Base-by-base conservation (phyloP, 2,888 invertebrate species). In the Drosophila meridionalis region DNA sequence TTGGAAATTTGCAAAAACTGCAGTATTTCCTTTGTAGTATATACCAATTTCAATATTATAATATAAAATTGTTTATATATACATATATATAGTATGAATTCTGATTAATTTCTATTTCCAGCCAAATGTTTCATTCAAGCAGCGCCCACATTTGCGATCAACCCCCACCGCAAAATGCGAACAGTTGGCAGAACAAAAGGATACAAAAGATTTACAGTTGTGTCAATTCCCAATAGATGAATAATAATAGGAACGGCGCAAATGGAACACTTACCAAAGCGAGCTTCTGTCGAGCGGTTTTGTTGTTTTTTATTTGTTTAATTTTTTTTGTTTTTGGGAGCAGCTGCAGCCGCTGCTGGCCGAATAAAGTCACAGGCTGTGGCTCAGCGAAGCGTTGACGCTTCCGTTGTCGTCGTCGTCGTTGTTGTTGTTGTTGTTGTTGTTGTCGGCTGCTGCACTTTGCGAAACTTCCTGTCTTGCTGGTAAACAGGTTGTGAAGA, bases 401-500 rank as follows among this genome's bases (percentile, higher is more conserved):
- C 79, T 78, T 78, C 78, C 82, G 78, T 85, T 65, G 75, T 68
- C 59, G 52, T 45, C 38, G 36, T 69, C 45, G 26, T 43, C 58
- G 66, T 55, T 68, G 56, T 61, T 70, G 52, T 58, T 71, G 48
- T 3, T 40, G 40, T 1, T 38, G 14, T 55, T 83, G 48, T 64
- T 63, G 38, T 63, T 58, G 65, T 68, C 57, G 69, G 79, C 84
- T 87, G 90, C 83, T 90, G 83, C 83, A 90, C 76, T 90, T 88
- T 83, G 83, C 80, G 79, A 90, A 85, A 89, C 85, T 85, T 85
- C 85, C 85, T 90, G 85, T 85, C 66, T 75, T 45, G 55, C 56
- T 64, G 64, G 45, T 58, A 69, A 68, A 87, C 80, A 87, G 87
- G 76, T 76, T 87, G 82, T 67, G 53, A 85, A 83, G 76, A 73